Percentiles rank a stretch among this genome's conserved stretches.
Conservation (phyloP, 2,888 invertebrate species). For the Drosophila cognata region DNA sequence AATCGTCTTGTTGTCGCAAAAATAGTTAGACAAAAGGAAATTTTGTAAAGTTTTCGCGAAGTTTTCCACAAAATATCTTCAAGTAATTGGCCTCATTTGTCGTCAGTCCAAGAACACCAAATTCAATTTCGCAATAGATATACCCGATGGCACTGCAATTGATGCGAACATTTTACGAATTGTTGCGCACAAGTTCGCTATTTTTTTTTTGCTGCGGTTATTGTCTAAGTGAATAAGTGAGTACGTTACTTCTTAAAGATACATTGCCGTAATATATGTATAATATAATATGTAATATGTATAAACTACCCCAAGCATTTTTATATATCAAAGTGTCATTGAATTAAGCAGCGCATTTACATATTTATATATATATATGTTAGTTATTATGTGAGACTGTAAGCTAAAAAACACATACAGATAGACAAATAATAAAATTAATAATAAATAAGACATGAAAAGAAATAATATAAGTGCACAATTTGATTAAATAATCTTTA, state of each 20-base stretch:
- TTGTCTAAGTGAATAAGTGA: conserved; percentile 35
- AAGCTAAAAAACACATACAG: too few relatives aligned
- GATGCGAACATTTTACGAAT: conserved; percentile 49
- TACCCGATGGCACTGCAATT: conserved; percentile 61
- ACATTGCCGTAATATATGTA: background rate
- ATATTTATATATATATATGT: too few relatives aligned
- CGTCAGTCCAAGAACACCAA: conserved; percentile 40
- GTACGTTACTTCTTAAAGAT: conserved; percentile 7
- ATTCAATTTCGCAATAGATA: conserved; percentile 63
- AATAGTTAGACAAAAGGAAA: conserved; percentile 59
- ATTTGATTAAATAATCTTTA: background rate
- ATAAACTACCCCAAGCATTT: background rate
- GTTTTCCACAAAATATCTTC: conserved; percentile 43
- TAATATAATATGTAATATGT: background rate
- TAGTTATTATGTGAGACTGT: too few relatives aligned
- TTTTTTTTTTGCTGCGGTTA: conserved; percentile 19
- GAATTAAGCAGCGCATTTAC: background rate
- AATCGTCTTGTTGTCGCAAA: conserved; percentile 55
- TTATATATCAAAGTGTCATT: background rate
- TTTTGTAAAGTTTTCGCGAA: conserved; percentile 46
- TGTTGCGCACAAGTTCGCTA: conserved; percentile 33
- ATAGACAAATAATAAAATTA: background rate
- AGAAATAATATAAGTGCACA: background rate
- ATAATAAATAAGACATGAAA: background rate
- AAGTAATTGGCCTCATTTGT: conserved; percentile 73